Evolutionary conservation across 2,113 vertebrate genomes (phyloP).

Genomic region (Ageneiosus marmoratus): DNA sequence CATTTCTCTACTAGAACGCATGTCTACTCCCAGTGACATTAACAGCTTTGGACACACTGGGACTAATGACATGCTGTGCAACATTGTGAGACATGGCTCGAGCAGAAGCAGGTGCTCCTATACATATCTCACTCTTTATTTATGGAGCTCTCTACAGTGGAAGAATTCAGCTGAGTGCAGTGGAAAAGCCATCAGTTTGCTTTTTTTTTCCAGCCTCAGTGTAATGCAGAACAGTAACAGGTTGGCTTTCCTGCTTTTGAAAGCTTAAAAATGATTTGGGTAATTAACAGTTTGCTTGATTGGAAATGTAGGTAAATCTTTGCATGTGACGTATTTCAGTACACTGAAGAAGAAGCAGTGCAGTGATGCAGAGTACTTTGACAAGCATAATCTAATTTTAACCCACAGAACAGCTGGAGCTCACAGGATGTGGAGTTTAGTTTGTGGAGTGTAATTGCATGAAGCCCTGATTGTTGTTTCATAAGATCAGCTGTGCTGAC

Average conservation of each 20-base stretch:
- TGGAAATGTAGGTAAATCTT: background rate
- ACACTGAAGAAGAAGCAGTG: background rate
- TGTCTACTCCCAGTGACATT: background rate
- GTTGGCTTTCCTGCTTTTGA: background rate
- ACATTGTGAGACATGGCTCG: background rate
- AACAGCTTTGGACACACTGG: constrained; percentile 10
- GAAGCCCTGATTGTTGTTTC: background rate
- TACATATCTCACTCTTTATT: constrained; percentile 37
- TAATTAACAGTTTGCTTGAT: background rate
- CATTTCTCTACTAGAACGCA: background rate
- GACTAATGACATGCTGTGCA: constrained; percentile 4
- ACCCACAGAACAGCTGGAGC: constrained; percentile 35
- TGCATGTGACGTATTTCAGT: background rate
- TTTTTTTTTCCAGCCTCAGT: background rate
- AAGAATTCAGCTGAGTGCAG: constrained; percentile 2
- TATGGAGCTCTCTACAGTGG: constrained; percentile 25
- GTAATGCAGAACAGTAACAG: background rate
- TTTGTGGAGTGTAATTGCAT: constrained; percentile 9
- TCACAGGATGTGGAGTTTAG: background rate
- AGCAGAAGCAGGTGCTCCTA: constrained; percentile 41
- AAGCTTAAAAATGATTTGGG: background rate
- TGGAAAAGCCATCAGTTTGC: constrained; percentile 31
- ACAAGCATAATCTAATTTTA: constrained; percentile 1
- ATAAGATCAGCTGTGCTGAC: background rate
- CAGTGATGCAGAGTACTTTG: background rate